Percentiles rank a stretch among this genome's conserved stretches.
Conservation (phyloP, 2,797 vertebrate genomes). For the Manis pentadactyla region DNA sequence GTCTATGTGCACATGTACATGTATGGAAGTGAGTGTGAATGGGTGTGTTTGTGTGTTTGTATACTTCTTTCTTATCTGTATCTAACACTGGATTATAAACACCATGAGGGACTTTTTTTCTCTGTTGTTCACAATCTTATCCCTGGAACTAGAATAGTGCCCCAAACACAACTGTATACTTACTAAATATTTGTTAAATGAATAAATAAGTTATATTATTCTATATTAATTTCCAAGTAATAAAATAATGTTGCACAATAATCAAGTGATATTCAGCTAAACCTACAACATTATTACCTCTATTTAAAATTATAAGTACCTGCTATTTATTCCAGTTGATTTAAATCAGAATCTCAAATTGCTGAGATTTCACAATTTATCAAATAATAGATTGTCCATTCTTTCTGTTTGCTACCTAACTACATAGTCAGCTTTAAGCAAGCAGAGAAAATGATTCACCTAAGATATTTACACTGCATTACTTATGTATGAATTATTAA, state of each 20-base stretch:
- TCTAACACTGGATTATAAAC: background rate
- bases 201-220: conserved; percentile 7
- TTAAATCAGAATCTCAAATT: conserved; percentile 45
- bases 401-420: conserved; percentile 52
- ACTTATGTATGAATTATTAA: conserved; percentile 61
- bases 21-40: background rate
- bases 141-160: background rate
- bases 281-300: background rate
- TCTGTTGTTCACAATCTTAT: background rate
- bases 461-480: conserved; percentile 40
- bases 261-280: background rate
- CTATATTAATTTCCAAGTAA: background rate
- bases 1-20: background rate
- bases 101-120: no score
- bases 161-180: background rate
- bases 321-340: background rate
- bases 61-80: background rate
- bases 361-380: background rate
- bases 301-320: conserved; percentile 7
- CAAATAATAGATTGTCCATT: conserved; percentile 47
- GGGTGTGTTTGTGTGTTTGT: background rate
- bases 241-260: background rate
- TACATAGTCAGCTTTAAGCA: conserved; percentile 32
- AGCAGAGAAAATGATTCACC: conserved; percentile 47
- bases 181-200: conserved; percentile 46